These are phyloP conservation scores for Crypturellus undulatus DNA, from an alignment of 2,113 vertebrate genomes.

Conservation along the genomic window DNA sequence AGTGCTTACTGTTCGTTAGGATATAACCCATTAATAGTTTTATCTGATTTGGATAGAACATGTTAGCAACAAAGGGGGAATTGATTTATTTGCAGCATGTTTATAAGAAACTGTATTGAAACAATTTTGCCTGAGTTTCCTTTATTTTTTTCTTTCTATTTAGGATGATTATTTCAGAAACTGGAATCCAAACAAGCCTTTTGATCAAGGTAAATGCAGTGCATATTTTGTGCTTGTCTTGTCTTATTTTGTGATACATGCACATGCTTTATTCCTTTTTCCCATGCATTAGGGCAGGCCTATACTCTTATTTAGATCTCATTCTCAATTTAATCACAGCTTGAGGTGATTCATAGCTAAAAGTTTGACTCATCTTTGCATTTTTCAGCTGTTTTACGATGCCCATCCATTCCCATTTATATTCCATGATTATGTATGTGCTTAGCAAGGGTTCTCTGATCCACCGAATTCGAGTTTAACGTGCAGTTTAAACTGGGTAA, in stretches of 20 bases:
- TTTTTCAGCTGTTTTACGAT: not conserved
- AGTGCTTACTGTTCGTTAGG: not conserved
- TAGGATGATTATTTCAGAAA: slow-evolving; percentile 89
- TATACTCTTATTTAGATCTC: not conserved
- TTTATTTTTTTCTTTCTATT: slow-evolving; percentile 14
- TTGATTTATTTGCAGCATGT: not conserved
- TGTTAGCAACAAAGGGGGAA: not conserved
- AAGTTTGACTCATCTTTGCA: not conserved
- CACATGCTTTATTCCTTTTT: not conserved
- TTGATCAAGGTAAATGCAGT: slow-evolving; percentile 84
- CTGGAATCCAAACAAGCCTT: slow-evolving; percentile 86
- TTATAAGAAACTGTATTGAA: not conserved
- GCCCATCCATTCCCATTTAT: not conserved
- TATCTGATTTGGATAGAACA: not conserved
- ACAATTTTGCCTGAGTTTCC: slow-evolving; percentile 37
- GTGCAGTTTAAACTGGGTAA: not conserved
- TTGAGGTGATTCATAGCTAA: not conserved
- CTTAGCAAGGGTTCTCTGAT: not conserved
- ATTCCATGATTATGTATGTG: not conserved
- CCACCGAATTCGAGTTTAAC: not conserved
- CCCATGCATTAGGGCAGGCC: not conserved
- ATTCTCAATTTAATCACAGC: slow-evolving; percentile 6
- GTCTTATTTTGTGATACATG: not conserved
- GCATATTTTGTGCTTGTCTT: not conserved
- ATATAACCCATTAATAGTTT: not conserved